These are phyloP conservation scores for Callimorpha dominula DNA, from an alignment of 2,888 invertebrate genomes.

Conservation along the genomic window DNA sequence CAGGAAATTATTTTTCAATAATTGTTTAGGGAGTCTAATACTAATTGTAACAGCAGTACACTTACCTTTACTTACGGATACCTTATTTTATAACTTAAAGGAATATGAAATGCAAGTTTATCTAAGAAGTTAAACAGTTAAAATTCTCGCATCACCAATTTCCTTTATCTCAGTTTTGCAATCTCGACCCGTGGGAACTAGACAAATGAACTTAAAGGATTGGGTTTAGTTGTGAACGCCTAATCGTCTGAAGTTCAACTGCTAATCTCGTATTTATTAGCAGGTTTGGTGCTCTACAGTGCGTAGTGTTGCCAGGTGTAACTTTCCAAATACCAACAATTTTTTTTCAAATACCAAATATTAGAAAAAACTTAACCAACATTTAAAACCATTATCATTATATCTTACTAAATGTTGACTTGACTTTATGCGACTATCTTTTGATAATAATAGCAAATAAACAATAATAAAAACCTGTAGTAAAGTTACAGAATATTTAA, in stretches of 20 bases:
- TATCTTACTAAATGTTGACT: too few relatives aligned
- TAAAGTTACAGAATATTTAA: too few relatives aligned
- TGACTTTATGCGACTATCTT: too few relatives aligned
- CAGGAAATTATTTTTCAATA: too few relatives aligned
- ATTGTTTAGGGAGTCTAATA: too few relatives aligned
- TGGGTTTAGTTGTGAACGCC: slow-evolving; percentile 58
- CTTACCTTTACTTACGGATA: too few relatives aligned
- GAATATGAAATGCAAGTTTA: neutral
- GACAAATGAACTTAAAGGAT: slow-evolving; percentile 58
- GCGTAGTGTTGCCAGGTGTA: neutral
- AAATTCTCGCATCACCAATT: slow-evolving; percentile 40
- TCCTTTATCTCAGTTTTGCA: slow-evolving; percentile 31
- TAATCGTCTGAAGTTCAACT: slow-evolving; percentile 66
- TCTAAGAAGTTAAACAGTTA: neutral
- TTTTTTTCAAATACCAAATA: neutral
- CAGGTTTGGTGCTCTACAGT: neutral
- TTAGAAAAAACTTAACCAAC: too few relatives aligned
- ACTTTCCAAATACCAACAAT: too few relatives aligned
- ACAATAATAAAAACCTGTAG: too few relatives aligned
- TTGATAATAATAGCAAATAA: too few relatives aligned
- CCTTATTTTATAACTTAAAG: neutral
- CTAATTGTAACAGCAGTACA: too few relatives aligned
- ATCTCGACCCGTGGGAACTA: slow-evolving; percentile 56
- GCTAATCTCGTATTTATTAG: slow-evolving; percentile 57
- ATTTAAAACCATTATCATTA: too few relatives aligned